Evolutionary conservation across 30 jellyfish, hydroid and myxozoan species (phyloP).

Genomic region (Hydra vulgaris): DNA sequence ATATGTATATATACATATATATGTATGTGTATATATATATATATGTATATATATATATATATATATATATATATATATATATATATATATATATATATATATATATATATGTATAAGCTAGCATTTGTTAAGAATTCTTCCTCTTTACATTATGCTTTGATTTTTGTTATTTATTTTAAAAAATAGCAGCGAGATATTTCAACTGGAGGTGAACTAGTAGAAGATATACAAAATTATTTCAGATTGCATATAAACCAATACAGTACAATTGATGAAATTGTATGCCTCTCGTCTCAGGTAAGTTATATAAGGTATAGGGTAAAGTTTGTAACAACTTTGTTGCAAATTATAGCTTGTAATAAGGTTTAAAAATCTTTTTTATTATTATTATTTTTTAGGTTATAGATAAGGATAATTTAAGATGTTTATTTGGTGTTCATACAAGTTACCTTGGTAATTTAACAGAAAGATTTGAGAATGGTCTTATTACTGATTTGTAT

Average conservation of each 20-base stretch:
- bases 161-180: neutral
- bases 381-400: conserved; percentile 22
- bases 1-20: no score
- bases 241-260: conserved; percentile 71
- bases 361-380: no score
- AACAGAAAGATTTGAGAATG: conserved; percentile 63
- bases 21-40: no score
- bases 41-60: no score
- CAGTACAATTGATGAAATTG: conserved; percentile 54
- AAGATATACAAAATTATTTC: conserved; percentile 37
- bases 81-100: no score
- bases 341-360: no score
- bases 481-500: conserved; percentile 74
- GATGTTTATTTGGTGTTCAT: conserved; percentile 65
- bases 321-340: no score
- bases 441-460: conserved; percentile 60
- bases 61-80: no score
- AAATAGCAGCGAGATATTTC: conserved; percentile 55
- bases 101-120: no score
- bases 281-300: conserved; percentile 60
- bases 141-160: no score
- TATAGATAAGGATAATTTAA: conserved; percentile 44
- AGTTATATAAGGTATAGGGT: no score
- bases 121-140: no score
- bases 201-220: conserved; percentile 35